Conservation (phyloP, 2,888 invertebrate genomes). For the Yponomeuta cagnagella region DNA sequence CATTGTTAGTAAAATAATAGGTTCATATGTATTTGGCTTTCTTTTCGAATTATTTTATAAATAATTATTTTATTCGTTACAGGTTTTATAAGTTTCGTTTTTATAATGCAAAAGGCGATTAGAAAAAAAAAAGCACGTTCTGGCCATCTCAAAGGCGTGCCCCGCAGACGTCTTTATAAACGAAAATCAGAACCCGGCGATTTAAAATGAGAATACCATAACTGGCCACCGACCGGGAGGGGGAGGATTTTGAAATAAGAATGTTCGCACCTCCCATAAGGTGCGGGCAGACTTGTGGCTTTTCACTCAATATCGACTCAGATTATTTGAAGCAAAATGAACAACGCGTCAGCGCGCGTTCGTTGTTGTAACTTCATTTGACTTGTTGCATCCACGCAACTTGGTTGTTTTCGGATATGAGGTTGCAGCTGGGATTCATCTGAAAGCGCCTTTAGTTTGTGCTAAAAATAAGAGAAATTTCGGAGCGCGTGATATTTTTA, state of each 20-base stretch:
- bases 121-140: constrained; percentile 11
- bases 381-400: not conserved
- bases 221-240: constrained; percentile 62
- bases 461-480: constrained; percentile 74
- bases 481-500: constrained; percentile 76
- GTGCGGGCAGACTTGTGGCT: not conserved
- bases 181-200: constrained; percentile 71
- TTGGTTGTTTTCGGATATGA: not conserved
- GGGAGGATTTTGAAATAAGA: constrained; percentile 65
- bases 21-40: too few species aligned
- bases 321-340: not conserved
- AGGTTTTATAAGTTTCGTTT: too few species aligned
- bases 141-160: constrained; percentile 39
- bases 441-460: constrained; percentile 21
- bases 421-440: constrained; percentile 22
- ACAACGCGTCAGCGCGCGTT: not conserved
- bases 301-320: not conserved
- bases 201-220: constrained; percentile 74
- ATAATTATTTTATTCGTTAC: too few species aligned
- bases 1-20: too few species aligned
- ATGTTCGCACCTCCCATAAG: constrained; percentile 58
- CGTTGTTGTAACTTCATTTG: not conserved
- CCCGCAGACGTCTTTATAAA: constrained; percentile 29
- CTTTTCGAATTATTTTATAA: too few species aligned
- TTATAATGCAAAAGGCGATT: not conserved